phyloP scores from a whole-genome alignment of 2,113 vertebrate species.

The Paralichthys olivaceus region DNA sequence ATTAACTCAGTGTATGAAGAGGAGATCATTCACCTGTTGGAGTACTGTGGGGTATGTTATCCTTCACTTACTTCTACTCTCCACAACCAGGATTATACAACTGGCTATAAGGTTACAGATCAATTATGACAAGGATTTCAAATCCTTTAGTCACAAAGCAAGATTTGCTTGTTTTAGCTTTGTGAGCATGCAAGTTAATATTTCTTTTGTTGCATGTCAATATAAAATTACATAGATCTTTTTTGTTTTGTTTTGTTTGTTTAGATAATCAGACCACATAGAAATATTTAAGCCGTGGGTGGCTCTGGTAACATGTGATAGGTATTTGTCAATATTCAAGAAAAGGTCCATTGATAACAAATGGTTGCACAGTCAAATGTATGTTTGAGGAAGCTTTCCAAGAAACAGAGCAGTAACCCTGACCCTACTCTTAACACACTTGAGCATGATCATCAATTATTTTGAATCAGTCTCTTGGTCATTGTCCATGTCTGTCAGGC shows the following conservation, averaged over 20 bases:
- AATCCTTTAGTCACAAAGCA: no score
- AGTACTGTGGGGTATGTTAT: constrained; percentile 95
- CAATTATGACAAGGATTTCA: background rate
- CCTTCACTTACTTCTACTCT: background rate
- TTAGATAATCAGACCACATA: no score
- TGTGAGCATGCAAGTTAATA: no score
- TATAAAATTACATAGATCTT: background rate
- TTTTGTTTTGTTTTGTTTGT: no score
- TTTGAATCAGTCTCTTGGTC: background rate
- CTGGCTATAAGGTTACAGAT: background rate
- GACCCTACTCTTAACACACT: no score
- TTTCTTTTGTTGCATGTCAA: background rate
- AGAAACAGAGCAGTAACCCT: no score
- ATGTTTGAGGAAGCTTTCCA: no score
- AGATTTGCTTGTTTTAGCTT: background rate
- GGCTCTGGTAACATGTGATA: no score
- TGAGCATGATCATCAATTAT: no score
- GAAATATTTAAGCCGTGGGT: no score
- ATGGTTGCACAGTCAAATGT: no score
- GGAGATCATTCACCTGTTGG: constrained; percentile 94
- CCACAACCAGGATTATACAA: background rate
- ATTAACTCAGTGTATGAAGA: constrained; percentile 93
- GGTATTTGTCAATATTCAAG: background rate
- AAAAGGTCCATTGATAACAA: no score
- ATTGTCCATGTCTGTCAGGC: constrained; percentile 79